Conservation (phyloP, 1,140 invertebrate species). For the Drosophila seguyi region DNA sequence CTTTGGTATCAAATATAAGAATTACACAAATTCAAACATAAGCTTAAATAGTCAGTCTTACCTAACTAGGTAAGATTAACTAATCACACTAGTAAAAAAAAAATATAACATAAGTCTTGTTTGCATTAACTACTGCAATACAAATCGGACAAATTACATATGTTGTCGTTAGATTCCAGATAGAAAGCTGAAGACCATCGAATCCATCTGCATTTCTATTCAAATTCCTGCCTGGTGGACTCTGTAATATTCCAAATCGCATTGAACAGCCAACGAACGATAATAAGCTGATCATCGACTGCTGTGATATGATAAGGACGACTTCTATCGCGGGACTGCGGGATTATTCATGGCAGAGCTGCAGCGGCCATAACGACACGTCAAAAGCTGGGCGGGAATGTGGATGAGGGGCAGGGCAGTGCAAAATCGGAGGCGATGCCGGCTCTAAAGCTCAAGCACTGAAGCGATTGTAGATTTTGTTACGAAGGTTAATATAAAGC, state of each 20-base stretch:
- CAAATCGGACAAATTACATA: neutral
- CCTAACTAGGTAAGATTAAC: too few species aligned
- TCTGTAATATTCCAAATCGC: conserved; percentile 6
- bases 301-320: conserved; percentile 41
- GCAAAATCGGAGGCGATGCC: conserved; percentile 54
- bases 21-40: neutral
- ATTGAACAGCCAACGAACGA: conserved; percentile 2
- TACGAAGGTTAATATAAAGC: conserved; percentile 60
- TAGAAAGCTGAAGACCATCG: neutral
- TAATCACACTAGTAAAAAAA: conserved; percentile 2
- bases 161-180: neutral
- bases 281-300: conserved; percentile 43
- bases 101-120: neutral
- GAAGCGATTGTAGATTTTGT: conserved; percentile 72
- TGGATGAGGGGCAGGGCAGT: conserved; percentile 19
- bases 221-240: neutral
- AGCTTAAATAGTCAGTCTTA: too few species aligned
- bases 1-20: neutral
- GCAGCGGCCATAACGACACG: conserved; percentile 38
- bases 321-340: conserved; percentile 27
- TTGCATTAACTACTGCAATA: neutral
- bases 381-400: conserved; percentile 25
- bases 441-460: conserved; percentile 48
- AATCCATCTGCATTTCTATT: neutral
- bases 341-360: conserved; percentile 29